These are phyloP conservation scores for Indri indri DNA, from an alignment of 2,113 vertebrate genomes.

Conservation along the genomic window DNA sequence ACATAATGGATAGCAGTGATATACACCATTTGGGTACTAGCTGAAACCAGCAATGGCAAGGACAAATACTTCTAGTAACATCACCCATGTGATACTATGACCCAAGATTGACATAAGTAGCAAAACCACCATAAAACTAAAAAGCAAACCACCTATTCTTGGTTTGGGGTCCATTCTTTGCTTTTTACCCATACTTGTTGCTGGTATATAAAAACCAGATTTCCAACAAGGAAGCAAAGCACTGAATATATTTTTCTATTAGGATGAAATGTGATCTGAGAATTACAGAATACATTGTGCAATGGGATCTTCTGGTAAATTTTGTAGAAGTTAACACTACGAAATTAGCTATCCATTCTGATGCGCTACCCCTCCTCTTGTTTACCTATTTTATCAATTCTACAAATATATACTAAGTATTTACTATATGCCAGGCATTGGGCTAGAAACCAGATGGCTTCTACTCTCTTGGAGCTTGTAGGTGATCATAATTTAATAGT, in stretches of 20 bases:
- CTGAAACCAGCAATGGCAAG: not conserved
- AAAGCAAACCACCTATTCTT: not conserved
- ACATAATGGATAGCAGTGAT: not conserved
- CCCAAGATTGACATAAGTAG: not conserved
- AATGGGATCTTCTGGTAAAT: not conserved
- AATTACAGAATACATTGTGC: not conserved
- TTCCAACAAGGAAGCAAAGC: not conserved
- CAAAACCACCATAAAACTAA: not conserved
- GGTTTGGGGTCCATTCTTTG: not conserved
- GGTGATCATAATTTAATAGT: not conserved
- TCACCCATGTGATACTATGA: not conserved
- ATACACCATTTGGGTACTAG: not conserved
- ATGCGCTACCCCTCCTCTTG: not conserved
- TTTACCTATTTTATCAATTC: not conserved
- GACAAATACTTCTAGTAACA: not conserved
- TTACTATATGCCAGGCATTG: not conserved
- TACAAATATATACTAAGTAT: not conserved
- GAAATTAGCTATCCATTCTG: not conserved
- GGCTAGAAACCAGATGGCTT: not conserved
- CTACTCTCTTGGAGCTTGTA: not conserved
- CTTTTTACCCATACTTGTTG: not conserved
- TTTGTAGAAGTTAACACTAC: not conserved
- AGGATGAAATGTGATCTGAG: not conserved
- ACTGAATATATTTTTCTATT: not conserved
- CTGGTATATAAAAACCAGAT: not conserved